A percentile compares a stretch with the other conserved stretches of the same genome.
phyloP scores from a whole-genome alignment of 2,888 invertebrate species.

The Acleris sparsana region DNA sequence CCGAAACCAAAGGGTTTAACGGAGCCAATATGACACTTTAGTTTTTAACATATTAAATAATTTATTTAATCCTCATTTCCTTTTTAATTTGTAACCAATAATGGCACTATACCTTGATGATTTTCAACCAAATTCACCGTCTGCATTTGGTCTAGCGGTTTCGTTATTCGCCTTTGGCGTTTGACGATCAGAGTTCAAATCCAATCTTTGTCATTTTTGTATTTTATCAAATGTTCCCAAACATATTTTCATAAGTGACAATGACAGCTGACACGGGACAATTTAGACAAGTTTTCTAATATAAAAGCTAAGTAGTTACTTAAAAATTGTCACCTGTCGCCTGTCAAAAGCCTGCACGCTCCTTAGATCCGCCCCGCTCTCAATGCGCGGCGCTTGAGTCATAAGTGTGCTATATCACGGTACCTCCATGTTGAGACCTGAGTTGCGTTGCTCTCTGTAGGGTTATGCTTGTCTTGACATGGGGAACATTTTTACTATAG shows the following conservation, averaged over 20 bases:
- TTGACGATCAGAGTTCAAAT: constrained; percentile 10
- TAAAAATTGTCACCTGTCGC: background rate
- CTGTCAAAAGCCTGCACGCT: constrained; percentile 35
- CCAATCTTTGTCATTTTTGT: constrained; percentile 8
- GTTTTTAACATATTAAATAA: no score
- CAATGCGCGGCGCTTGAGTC: constrained; percentile 47
- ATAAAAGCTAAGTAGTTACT: no score
- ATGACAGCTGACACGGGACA: no score
- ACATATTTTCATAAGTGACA: no score
- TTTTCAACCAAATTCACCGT: background rate
- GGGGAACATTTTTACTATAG: constrained; percentile 27
- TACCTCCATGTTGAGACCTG: constrained; percentile 41
- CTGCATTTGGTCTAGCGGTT: constrained; percentile 12
- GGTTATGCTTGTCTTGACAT: constrained; percentile 12
- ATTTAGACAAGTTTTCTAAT: no score
- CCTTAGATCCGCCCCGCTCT: constrained; percentile 47
- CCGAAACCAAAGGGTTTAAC: no score
- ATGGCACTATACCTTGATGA: no score
- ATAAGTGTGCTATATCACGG: constrained; percentile 46
- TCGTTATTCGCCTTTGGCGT: background rate
- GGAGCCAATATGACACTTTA: no score
- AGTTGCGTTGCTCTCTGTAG: constrained; percentile 14
- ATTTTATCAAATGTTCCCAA: background rate
- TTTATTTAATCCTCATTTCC: no score
- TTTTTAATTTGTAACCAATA: no score